Evolutionary conservation across 2,113 vertebrate species (phyloP).

Genomic region (Danio rerio): DNA sequence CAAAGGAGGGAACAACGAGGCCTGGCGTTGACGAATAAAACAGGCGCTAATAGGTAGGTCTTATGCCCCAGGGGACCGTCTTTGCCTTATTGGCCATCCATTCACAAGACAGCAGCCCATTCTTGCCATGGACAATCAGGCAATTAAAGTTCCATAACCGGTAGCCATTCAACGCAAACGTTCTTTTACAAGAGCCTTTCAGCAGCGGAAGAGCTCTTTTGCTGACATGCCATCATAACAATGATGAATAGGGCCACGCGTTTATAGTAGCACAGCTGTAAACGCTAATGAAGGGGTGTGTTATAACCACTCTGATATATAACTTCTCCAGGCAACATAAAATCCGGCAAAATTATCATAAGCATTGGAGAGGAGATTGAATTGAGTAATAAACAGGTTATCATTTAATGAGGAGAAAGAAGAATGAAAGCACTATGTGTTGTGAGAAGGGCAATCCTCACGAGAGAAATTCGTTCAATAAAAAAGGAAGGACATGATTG

Average conservation of each 20-base stretch:
- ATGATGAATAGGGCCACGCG: slow-evolving; percentile 70
- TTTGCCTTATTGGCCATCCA: slow-evolving; percentile 75
- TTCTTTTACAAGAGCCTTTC: slow-evolving; percentile 69
- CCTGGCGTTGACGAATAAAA: slow-evolving; percentile 43
- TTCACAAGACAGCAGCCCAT: slow-evolving; percentile 72
- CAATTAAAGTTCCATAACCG: slow-evolving; percentile 77
- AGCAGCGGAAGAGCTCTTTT: slow-evolving; percentile 63
- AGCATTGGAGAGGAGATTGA: slow-evolving; percentile 49
- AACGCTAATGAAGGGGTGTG: slow-evolving; percentile 64
- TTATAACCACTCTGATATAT: slow-evolving; percentile 46
- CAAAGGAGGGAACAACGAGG: background rate
- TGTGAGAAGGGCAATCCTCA: slow-evolving; percentile 1
- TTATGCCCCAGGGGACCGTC: slow-evolving; percentile 65
- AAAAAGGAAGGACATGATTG: background rate
- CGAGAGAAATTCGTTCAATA: background rate
- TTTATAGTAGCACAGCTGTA: slow-evolving; percentile 64
- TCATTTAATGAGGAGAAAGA: slow-evolving; percentile 62
- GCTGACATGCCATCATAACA: slow-evolving; percentile 75
- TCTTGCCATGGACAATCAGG: slow-evolving; percentile 74
- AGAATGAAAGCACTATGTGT: slow-evolving; percentile 38
- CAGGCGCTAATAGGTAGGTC: slow-evolving; percentile 70
- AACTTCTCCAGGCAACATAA: slow-evolving; percentile 53
- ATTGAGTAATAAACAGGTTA: slow-evolving; percentile 60
- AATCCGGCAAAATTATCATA: slow-evolving; percentile 62
- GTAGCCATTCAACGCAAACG: slow-evolving; percentile 63